These are phyloP conservation scores for Hemithea aestivaria DNA, from an alignment of 2,888 invertebrate genomes.

Conservation along the genomic window DNA sequence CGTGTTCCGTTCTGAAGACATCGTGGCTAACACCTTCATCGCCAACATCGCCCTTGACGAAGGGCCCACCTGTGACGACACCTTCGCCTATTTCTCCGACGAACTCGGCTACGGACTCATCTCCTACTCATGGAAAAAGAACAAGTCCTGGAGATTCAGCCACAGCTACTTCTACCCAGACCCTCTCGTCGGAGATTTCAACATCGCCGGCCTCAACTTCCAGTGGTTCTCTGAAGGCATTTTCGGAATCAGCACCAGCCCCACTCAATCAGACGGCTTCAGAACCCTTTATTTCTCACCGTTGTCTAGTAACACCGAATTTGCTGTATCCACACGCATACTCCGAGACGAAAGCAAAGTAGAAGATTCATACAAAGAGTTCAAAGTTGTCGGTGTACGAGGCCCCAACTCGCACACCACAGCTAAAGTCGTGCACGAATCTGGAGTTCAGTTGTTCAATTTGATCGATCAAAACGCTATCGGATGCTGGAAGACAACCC, in stretches of 20 bases:
- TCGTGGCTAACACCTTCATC: constrained; percentile 87
- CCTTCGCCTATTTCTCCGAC: constrained; percentile 89
- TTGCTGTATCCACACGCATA: constrained; percentile 86
- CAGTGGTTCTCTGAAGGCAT: constrained; percentile 92
- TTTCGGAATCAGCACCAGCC: constrained; percentile 87
- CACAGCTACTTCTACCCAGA: constrained; percentile 91
- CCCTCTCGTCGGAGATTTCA: constrained; percentile 87
- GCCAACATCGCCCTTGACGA: constrained; percentile 92
- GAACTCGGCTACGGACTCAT: constrained; percentile 90
- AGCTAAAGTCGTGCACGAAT: constrained; percentile 85
- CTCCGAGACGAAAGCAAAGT: constrained; percentile 84
- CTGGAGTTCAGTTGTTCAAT: constrained; percentile 87
- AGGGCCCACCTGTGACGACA: constrained; percentile 85
- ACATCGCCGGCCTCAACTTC: constrained; percentile 89
- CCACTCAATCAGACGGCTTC: constrained; percentile 82
- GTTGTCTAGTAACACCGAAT: constrained; percentile 87
- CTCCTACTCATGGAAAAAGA: constrained; percentile 86
- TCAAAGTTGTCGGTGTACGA: constrained; percentile 82
- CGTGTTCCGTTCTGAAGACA: constrained; percentile 84
- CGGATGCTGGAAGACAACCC: constrained; percentile 88
- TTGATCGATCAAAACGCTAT: constrained; percentile 89
- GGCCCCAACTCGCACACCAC: constrained; percentile 85
- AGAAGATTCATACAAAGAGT: constrained; percentile 84
- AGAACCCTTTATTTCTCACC: constrained; percentile 89
- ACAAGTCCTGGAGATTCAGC: constrained; percentile 88